A percentile compares a stretch with the other conserved stretches of the same genome.
Conservation (phyloP, 2,888 invertebrate species). For the Drosophila borborema region DNA sequence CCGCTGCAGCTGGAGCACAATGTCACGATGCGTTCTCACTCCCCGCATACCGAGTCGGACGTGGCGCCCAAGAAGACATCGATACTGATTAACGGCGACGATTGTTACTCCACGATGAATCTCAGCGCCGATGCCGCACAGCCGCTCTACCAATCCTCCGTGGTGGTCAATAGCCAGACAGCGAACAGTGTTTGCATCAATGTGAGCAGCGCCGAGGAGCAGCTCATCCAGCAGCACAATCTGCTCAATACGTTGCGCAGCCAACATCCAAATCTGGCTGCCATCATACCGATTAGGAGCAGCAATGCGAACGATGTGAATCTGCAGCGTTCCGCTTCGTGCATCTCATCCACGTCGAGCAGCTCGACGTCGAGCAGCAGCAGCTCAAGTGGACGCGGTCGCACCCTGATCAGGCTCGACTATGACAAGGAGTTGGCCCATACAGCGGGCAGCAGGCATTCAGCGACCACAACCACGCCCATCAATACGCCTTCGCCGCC, state of each 20-base stretch:
- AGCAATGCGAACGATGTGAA: conserved; percentile 66
- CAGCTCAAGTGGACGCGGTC: conserved; percentile 77
- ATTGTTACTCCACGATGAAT: conserved; percentile 91
- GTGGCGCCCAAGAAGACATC: conserved; percentile 88
- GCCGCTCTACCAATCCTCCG: conserved; percentile 90
- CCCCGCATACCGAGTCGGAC: conserved; percentile 31
- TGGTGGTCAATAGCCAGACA: conserved; percentile 87
- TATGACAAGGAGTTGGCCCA: conserved; percentile 73
- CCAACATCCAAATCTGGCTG: conserved; percentile 70
- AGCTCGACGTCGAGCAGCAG: conserved; percentile 75
- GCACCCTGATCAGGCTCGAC: conserved; percentile 84
- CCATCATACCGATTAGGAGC: conserved; percentile 85
- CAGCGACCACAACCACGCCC: conserved; percentile 57
- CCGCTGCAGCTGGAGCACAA: conserved; percentile 36
- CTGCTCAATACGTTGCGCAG: conserved; percentile 83
- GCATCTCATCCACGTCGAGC: conserved; percentile 80
- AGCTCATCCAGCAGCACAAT: conserved; percentile 82
- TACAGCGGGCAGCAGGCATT: conserved; percentile 3
- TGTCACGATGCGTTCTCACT: conserved; percentile 35
- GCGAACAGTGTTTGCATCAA: conserved; percentile 88
- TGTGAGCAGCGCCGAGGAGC: conserved; percentile 81
- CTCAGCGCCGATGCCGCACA: conserved; percentile 87
- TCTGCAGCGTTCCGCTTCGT: conserved; percentile 82
- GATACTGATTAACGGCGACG: conserved; percentile 90
- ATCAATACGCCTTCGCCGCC: conserved; percentile 64